A percentile compares a stretch with the other conserved stretches of the same genome.
phyloP scores from a whole-genome alignment of 2,888 invertebrate species.

The Lamellibrachia satsuma region DNA sequence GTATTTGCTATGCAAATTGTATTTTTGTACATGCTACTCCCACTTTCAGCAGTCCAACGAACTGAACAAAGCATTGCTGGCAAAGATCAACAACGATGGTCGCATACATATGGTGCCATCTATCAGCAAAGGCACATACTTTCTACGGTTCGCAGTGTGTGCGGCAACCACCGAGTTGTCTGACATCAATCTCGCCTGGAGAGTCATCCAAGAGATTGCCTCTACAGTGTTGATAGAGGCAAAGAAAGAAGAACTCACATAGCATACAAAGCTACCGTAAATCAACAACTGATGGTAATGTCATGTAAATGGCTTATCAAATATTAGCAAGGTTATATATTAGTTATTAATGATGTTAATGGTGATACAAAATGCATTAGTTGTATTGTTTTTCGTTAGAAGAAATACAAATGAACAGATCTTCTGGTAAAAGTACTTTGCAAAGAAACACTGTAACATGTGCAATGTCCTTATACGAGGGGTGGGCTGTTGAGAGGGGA shows the following conservation, averaged over 20 bases:
- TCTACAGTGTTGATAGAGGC: neutral
- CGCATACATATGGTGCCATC: slow-evolving; percentile 93
- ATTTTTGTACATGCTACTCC: neutral
- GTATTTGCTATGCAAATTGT: neutral
- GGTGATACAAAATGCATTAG: too few relatives aligned
- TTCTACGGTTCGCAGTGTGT: slow-evolving; percentile 89
- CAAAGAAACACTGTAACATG: too few relatives aligned
- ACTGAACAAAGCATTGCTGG: slow-evolving; percentile 81
- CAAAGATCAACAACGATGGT: slow-evolving; percentile 86
- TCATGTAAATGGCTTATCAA: neutral
- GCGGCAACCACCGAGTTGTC: slow-evolving; percentile 82
- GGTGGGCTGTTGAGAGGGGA: too few relatives aligned
- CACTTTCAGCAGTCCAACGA: slow-evolving; percentile 73
- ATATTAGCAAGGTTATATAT: too few relatives aligned
- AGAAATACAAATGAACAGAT: too few relatives aligned
- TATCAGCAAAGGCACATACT: slow-evolving; percentile 83
- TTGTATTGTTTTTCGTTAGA: too few relatives aligned
- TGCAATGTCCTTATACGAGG: too few relatives aligned
- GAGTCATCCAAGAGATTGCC: slow-evolving; percentile 81
- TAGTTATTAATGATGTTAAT: too few relatives aligned
- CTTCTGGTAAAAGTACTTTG: too few relatives aligned
- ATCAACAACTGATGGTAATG: neutral
- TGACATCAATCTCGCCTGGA: slow-evolving; percentile 88
- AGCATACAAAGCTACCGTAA: neutral
- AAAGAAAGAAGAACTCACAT: neutral